These are phyloP conservation scores for Phacellophora camtschatica DNA, from an alignment of 30 jellyfish, hydroid and myxozoan genomes.

Conservation along the genomic window DNA sequence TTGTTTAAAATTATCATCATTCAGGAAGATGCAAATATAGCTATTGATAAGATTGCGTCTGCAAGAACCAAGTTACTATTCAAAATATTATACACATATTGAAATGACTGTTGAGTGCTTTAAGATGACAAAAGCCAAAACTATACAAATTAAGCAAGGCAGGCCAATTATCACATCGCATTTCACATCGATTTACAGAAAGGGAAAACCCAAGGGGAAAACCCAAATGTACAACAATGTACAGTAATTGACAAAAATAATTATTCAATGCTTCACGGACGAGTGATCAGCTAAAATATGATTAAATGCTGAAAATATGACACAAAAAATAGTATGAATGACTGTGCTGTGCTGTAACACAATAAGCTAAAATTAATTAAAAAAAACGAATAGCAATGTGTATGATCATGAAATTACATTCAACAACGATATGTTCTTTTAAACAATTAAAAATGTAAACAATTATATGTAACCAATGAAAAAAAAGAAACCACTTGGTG, in stretches of 20 bases:
- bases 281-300: conserved; percentile 1
- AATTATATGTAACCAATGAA: too few species aligned
- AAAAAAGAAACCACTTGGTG: too few species aligned
- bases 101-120: too few species aligned
- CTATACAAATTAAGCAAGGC: conserved; percentile 55
- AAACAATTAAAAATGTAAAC: too few species aligned
- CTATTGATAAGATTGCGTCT: background rate
- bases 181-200: too few species aligned
- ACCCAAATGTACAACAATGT: conserved; percentile 79
- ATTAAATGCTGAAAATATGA: conserved; percentile 52
- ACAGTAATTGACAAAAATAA: conserved; percentile 64
- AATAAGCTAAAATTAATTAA: conserved; percentile 12
- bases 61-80: background rate
- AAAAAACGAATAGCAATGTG: background rate
- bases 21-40: too few species aligned
- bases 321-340: conserved; percentile 39
- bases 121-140: conserved; percentile 48
- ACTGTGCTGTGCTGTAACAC: conserved; percentile 58
- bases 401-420: too few species aligned
- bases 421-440: too few species aligned
- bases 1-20: too few species aligned
- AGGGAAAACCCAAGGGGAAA: conserved; percentile 48
- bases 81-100: conserved; percentile 25
- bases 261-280: conserved; percentile 19
- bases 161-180: conserved; percentile 70